Percentiles rank a stretch among this genome's conserved stretches.
Conservation (phyloP, 2,797 vertebrate species). For the Argentina silus region DNA sequence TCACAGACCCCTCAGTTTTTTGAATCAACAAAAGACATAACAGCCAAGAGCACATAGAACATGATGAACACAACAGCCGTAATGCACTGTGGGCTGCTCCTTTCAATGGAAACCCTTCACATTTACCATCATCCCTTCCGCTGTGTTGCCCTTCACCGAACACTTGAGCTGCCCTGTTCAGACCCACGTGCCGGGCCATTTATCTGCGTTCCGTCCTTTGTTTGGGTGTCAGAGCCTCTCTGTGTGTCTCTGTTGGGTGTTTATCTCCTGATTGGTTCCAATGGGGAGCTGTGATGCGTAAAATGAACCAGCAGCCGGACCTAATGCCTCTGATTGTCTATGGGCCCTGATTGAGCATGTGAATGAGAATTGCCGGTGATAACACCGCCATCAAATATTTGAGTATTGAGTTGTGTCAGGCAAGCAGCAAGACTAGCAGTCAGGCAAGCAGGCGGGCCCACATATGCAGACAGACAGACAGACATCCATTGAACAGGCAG, state of each 20-base stretch:
- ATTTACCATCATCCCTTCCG: not conserved
- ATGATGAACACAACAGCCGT: not conserved
- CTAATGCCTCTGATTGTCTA: not conserved
- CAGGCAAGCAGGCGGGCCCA: not conserved
- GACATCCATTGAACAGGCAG: too few species aligned
- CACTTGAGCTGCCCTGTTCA: not conserved
- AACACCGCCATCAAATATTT: too few species aligned
- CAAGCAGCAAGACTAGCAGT: not conserved
- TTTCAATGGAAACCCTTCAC: not conserved
- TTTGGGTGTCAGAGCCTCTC: not conserved
- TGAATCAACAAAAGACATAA: not conserved
- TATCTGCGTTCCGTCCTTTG: not conserved
- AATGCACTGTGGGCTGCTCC: not conserved
- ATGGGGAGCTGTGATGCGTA: not conserved
- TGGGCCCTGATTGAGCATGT: not conserved
- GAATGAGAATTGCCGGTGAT: too few species aligned
- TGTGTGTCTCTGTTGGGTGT: not conserved
- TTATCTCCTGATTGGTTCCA: constrained; percentile 11
- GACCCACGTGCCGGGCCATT: not conserved
- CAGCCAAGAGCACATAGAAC: not conserved
- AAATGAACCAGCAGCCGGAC: not conserved
- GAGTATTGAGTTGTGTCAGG: too few species aligned
- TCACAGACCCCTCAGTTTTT: not conserved
- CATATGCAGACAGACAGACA: constrained; percentile 8
- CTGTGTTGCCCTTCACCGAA: constrained; percentile 4